Evolutionary conservation across 2,797 vertebrate genomes (phyloP), one percentile per base, ranked within the genome.

Genomic region (Mycteria americana): DNA sequence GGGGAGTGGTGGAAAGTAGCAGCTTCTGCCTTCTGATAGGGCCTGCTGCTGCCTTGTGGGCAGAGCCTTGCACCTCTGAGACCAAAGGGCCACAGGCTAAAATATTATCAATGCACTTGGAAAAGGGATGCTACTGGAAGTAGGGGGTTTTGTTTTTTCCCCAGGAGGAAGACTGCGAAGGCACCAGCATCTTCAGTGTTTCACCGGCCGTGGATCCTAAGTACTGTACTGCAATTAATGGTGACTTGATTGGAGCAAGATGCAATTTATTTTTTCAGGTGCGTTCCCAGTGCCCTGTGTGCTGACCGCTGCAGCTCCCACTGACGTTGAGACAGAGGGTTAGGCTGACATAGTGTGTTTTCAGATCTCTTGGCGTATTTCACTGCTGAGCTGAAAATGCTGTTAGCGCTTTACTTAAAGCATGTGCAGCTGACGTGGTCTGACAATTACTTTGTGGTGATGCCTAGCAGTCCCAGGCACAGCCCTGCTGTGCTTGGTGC

Each of bases 281-380:
- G 37, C 30, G 1, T 43, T 75, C 46, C 69, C 51, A 7, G 69
- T 30, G 45, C 39, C 48, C 12, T 1, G 0, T 7, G 57, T 67
- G 43, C 57, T 30, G 41, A 23, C 35, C 0, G 0, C 13, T 30
- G 43, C 48, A 23, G 63, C 60, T 86, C 51, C 64, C 5, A 5
- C 68, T n/a, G 84, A 8, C 2, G 1, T 11, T 0, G 14, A 57
- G 56, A 14, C 0, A 0, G 39, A n/a, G 45, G 43, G 35, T 39
- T 27, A 24, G 78, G 77, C 73, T 81, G 64, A 19, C 64, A 2
- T 7, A 0, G 33, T 13, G 45, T 16, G 45, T 15, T 79, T 24
- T 28, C 51, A 54, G 50, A 22, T 64, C 53, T 67, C 57, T 62
- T 9, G 5, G 69, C 16, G 1, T 39, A 10, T 68, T 62, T 30